Evolutionary conservation across 2,888 invertebrate genomes (phyloP), one percentile per base, ranked within the genome.

Genomic region (Neelides folsomi): DNA sequence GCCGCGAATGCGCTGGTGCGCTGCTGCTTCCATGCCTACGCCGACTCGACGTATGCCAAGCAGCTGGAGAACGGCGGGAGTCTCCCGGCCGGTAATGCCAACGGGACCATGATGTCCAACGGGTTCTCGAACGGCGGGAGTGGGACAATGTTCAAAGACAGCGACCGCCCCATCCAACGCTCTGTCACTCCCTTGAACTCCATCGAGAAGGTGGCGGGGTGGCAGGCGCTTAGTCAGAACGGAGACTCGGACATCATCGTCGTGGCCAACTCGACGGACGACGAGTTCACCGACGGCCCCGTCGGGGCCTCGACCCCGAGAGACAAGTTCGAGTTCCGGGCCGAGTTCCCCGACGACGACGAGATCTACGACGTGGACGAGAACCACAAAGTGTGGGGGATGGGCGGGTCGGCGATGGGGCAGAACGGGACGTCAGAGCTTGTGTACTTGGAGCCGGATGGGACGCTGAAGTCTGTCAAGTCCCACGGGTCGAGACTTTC

Each of bases 21-120:
- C 66, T 93, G 93, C 72, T 94, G 93, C 73, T 95, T 95, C 73
- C 94, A 94, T 74, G 92, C 94, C 47, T 95, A 94, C 72, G 93
- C 93, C 0, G 94, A 94, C 71, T 89, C 88, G 65, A 89, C 88
- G 61, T 92, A 92, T 70, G 92, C 87, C 43, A 83, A 84, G 66
- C 83, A 86, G 61, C 75, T 86, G 65, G 73, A 73, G 56, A 61
- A 65, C 65, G 68, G 60, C 55, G 64, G 51, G 59, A 41, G 35
- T 10, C 49, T 44, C 12, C 50, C 53, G 10, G 47, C 50, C 8
- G 53, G 49, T 71, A 78, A 62, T 74, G 68, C 69, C 57, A 72
- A 70, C 63, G 66, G 74, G 65, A 66, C 73, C 62, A 66, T 66
- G 53, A 65, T 65, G 66, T 54, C 52, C 44, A 56, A 49, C 27